Conservation (phyloP, 2,888 invertebrate genomes). For the Tachina lurida region DNA sequence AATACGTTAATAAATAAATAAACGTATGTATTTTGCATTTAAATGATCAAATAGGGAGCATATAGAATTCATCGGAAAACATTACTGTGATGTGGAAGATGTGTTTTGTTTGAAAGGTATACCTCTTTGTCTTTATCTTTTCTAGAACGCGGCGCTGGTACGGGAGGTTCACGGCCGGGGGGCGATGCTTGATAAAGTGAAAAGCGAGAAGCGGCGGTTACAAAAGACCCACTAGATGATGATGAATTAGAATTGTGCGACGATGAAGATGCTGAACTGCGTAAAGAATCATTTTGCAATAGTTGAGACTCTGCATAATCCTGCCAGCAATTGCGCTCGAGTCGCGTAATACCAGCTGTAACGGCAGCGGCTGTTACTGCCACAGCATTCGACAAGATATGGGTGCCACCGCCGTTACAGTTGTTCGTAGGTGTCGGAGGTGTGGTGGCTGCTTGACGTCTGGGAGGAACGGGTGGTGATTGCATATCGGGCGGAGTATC, state of each 20-base stretch:
- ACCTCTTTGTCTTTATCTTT: conserved; percentile 82
- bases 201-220: conserved; percentile 77
- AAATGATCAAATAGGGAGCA: conserved; percentile 6
- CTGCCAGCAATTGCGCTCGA: conserved; percentile 80
- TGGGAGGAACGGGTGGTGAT: conserved; percentile 81
- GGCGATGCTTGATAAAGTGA: conserved; percentile 65
- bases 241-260: conserved; percentile 75
- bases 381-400: conserved; percentile 73
- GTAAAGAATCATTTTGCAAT: conserved; percentile 73
- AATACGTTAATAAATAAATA: background rate
- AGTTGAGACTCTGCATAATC: conserved; percentile 73
- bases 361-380: conserved; percentile 78
- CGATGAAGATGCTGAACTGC: conserved; percentile 75
- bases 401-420: conserved; percentile 42
- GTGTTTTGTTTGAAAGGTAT: conserved; percentile 71
- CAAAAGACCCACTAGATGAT: conserved; percentile 76
- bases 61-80: conserved; percentile 51
- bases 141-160: conserved; percentile 81
- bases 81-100: conserved; percentile 61
- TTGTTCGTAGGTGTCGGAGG: conserved; percentile 51
- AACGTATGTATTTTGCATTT: background rate
- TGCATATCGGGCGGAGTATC: conserved; percentile 82
- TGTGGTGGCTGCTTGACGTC: conserved; percentile 72
- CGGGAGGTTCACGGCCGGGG: conserved; percentile 75
- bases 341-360: conserved; percentile 77